These are phyloP conservation scores for Amblyornis subalaris DNA, from an alignment of 2,113 vertebrate species.

Conservation along the genomic window DNA sequence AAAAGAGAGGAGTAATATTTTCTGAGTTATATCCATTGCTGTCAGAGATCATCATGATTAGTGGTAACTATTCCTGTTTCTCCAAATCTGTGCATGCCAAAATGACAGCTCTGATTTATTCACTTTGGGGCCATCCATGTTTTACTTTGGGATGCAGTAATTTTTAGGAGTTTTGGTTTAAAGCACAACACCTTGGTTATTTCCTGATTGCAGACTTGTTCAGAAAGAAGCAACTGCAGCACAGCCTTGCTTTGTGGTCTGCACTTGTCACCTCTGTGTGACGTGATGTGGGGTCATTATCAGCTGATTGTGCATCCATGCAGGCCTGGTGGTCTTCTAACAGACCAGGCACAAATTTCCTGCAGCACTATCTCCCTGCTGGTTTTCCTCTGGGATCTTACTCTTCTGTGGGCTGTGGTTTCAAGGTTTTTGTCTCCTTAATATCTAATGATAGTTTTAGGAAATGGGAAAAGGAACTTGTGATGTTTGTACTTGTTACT, in stretches of 20 bases:
- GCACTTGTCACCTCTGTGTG: not conserved
- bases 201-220: not conserved
- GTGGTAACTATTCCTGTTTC: not conserved
- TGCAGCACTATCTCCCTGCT: not conserved
- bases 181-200: rapidly evolving
- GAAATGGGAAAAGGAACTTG: not conserved
- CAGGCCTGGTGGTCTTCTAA: not conserved
- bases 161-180: not conserved
- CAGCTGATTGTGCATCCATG: not conserved
- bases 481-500: not conserved
- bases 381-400: not conserved
- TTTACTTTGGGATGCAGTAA: not conserved
- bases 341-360: not conserved
- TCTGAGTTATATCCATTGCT: not conserved
- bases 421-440: not conserved
- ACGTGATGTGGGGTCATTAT: not conserved
- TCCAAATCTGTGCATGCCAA: not conserved
- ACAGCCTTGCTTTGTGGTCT: not conserved
- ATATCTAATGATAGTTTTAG: not conserved
- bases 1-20: not conserved
- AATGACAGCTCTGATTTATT: not conserved
- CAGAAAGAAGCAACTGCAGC: not conserved
- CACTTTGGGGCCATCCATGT: not conserved
- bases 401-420: not conserved
- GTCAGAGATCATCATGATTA: not conserved